Base-by-base conservation (phyloP, 2,797 vertebrate genomes). In the Argyrosomus regius region DNA sequence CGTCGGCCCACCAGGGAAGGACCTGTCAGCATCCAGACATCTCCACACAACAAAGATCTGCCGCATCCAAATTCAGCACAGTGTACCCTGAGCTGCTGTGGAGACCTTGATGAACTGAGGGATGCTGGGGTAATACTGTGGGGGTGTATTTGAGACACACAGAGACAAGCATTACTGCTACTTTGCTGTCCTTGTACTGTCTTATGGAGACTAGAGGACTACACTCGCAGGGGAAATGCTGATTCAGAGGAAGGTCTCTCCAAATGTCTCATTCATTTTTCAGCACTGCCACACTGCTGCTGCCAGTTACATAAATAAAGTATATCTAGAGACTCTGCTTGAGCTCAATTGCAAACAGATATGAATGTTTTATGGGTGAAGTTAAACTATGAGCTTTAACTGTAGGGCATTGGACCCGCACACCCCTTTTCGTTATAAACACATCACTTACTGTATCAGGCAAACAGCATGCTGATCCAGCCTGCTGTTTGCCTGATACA, bases 221-320 rank as follows among this genome's bases (percentile, higher is more conserved):
- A 67, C 62, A 59, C 70, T 84, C 76, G 10, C 67, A 20, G 54
- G 76, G 78, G 85, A 87, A 81, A 84, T 59, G 78, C 77, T 91
- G 91, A 91, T 87, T 91, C 82, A 87, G 71, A 78, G 17, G 72
- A 85, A 75, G 81, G 76, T 73, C 81, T 88, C 75, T 87, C 48
- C 78, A 93, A 91, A 92, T 75, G 49, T 90, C 87, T 93, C 84
- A 91, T 94, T 91, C 78, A 95, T 95, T 91, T 95, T 94, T 94
- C 82, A 95, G 81, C 48, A 69, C 58, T 52, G 81, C 48, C 78
- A 83, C 83, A 62, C 64, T 78, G 78, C 82, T 78, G 80, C 90
- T 92, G 87, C 87, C 91, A 82, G 86, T 80, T 62, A 72, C 82
- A 94, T 94, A 81, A 94, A 95, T 94, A 93, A 94, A 89, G 81